Evolutionary conservation across 2,113 vertebrate species (phyloP).

Genomic region (Caloenas nicobarica): DNA sequence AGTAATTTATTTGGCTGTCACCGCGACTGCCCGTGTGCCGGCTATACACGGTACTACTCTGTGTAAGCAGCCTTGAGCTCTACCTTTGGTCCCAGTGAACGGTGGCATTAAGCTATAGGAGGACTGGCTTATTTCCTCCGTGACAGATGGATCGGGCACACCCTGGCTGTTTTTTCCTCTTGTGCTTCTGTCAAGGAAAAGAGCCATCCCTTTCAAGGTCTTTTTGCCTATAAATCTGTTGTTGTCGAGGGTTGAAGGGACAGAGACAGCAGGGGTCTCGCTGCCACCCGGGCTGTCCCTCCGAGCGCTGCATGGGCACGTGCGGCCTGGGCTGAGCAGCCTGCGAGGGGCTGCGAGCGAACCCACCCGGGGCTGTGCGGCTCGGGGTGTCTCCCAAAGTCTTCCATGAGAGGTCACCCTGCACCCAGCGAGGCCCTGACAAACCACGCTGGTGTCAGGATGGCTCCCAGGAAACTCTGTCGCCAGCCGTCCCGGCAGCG

Average conservation of each 20-base stretch:
- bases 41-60: not conserved
- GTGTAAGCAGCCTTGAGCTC: conserved; percentile 16
- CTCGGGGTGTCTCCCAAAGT: not conserved
- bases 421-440: not conserved
- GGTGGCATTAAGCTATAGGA: conserved; percentile 1
- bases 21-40: not conserved
- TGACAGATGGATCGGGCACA: conserved; percentile 2
- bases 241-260: not conserved
- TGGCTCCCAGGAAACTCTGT: not conserved
- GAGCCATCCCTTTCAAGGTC: not conserved
- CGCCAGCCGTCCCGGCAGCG: not conserved
- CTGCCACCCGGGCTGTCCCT: accelerated
- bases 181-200: not conserved
- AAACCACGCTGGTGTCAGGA: not conserved
- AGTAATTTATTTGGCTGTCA: not conserved
- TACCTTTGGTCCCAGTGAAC: not conserved
- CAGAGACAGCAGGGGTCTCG: not conserved
- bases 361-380: not conserved
- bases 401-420: not conserved
- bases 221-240: not conserved
- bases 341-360: not conserved
- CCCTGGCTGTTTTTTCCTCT: not conserved
- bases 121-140: not conserved
- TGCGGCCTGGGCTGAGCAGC: not conserved
- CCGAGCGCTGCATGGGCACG: no score